Evolutionary conservation across 2,797 vertebrate species (phyloP), one percentile per base, ranked within the genome.

Genomic region (Arrhamphus sclerolepis): DNA sequence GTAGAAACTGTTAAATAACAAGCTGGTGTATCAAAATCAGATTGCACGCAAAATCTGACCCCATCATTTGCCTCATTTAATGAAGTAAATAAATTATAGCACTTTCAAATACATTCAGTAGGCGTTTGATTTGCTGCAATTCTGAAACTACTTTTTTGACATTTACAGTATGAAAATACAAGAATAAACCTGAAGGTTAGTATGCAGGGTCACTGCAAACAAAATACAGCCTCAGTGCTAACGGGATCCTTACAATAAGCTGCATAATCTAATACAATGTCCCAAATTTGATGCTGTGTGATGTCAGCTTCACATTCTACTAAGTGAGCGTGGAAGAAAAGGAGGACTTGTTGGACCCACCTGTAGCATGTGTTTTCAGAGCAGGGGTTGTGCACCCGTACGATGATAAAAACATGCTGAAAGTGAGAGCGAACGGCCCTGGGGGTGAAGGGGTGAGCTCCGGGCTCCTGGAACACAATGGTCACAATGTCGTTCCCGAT

Each of bases 401-500:
- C 95, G 1, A 98, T 93, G 82, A 99, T 96, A 44, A 99, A 99
- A 52, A 98, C 97, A 0, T 99, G 97, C 67, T 99, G 97, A 81
- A 98, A 99, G 84, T 99, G 97, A 38, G 97, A 98, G 11, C 96
- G 95, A 72, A 98, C 94, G 75, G 95, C 93, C 88, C 96, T 98
- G 7, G 97, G 97, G 40, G 95, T 98, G 91, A 99, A 99, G 0
- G 97, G 94, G 65, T 95, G 94, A 55, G 97, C 94, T 56, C 97
- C 97, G 0, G 96, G 95, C 87, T 99, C 97, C 90, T 99, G 97
- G 91, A 99, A 98, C 91, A 99, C 96, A 72, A 99, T 96, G 46
- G 97, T 99, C 82, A 99, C 97, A 2, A 99, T 99, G 89, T 99
- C 97, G 64, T 99, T 99, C 47, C 97, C 97, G 70, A 99, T 98